Evolutionary conservation across 1,140 invertebrate genomes (phyloP).

Genomic region (Oncopodura yosiiana): DNA sequence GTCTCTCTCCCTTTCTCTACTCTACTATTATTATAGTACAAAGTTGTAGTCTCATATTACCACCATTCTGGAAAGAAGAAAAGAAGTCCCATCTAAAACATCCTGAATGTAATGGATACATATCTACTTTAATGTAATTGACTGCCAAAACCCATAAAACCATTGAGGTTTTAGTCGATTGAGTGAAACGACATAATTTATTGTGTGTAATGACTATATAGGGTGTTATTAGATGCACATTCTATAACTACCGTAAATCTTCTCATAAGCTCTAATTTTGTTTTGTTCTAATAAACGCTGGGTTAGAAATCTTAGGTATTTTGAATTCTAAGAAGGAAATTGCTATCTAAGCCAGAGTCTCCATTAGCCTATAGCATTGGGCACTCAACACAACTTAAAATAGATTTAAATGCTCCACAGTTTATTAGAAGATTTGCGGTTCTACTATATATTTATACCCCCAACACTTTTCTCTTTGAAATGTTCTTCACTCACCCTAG

Average conservation of each 20-base stretch:
- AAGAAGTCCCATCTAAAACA: not conserved
- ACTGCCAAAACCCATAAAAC: constrained; percentile 8
- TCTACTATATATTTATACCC: no score
- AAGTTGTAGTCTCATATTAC: no score
- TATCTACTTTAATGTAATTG: constrained; percentile 20
- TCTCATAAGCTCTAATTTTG: not conserved
- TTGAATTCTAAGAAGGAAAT: no score
- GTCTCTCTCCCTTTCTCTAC: not conserved
- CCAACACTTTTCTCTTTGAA: no score
- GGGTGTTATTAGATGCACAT: not conserved
- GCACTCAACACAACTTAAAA: no score
- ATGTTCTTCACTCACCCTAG: no score
- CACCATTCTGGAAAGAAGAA: no score
- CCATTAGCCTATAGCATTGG: no score
- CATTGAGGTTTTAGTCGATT: constrained; percentile 5
- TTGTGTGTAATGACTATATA: not conserved
- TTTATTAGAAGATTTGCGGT: no score
- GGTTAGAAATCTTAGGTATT: not conserved
- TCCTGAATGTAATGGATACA: constrained; percentile 14
- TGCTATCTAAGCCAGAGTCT: no score
- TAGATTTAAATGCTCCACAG: no score
- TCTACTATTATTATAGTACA: not conserved
- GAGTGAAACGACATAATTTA: constrained; percentile 12
- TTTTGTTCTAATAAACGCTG: not conserved
- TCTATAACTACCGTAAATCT: not conserved